Percentiles rank a stretch among this genome's conserved stretches.
Conservation (phyloP, 2,888 invertebrate genomes). For the Lasioglossum vierecki region DNA sequence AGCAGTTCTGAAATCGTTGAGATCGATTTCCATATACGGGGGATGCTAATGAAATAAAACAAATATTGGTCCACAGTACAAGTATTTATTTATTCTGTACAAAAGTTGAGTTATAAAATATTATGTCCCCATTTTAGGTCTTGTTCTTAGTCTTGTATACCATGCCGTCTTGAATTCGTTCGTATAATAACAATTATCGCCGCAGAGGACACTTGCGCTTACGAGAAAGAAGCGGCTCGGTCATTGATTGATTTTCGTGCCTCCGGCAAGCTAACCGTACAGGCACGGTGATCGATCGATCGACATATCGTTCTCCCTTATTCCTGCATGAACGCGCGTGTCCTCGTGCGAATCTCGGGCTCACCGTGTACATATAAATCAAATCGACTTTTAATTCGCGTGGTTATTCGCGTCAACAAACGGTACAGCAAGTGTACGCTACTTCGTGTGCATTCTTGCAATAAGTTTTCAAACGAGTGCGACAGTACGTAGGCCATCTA, state of each 20-base stretch:
- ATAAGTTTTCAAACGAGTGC: conserved; percentile 68
- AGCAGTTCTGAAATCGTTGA: not conserved
- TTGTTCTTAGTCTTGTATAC: conserved; percentile 82
- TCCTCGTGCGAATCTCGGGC: conserved; percentile 68
- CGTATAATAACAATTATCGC: conserved; percentile 80
- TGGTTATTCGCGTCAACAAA: conserved; percentile 77
- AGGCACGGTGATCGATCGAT: conserved; percentile 25
- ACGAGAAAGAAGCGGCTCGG: conserved; percentile 53
- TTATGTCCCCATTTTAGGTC: conserved; percentile 82
- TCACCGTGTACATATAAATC: conserved; percentile 77
- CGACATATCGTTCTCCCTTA: conserved; percentile 16
- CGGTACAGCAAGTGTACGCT: conserved; percentile 75
- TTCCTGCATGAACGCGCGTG: conserved; percentile 46
- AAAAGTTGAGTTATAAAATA: conserved; percentile 83
- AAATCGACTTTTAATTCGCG: conserved; percentile 74
- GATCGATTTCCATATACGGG: conserved; percentile 7
- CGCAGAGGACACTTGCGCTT: conserved; percentile 73
- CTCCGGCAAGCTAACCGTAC: conserved; percentile 25
- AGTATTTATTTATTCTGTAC: conserved; percentile 83
- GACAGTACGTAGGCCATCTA: conserved; percentile 65
- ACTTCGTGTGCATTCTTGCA: conserved; percentile 70
- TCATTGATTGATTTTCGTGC: conserved; percentile 27
- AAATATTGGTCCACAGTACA: conserved; percentile 83
- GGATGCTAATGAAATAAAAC: conserved; percentile 79
- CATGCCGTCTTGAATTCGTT: conserved; percentile 80